phyloP scores from a whole-genome alignment of 2,888 invertebrate genomes.

The Escarpia spicata region DNA sequence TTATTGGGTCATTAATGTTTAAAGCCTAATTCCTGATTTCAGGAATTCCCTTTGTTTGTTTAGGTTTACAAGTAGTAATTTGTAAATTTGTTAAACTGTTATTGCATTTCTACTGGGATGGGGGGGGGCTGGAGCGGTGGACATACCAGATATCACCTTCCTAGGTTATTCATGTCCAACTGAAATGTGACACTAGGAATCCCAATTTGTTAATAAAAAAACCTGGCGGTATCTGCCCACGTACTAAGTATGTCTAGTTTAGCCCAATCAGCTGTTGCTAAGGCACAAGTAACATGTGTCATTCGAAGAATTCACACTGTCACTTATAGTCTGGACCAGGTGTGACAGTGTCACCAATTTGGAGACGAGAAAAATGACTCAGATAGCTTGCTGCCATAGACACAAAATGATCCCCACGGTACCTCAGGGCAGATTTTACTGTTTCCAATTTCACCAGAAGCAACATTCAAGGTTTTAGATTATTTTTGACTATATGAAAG shows the following conservation, averaged over 20 bases:
- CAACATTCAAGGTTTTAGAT: no score
- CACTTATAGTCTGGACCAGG: not conserved
- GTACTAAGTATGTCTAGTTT: not conserved
- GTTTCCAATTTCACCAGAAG: not conserved
- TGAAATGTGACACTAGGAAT: slow-evolving; percentile 4
- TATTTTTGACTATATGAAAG: no score
- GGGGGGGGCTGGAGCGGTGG: not conserved
- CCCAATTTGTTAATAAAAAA: not conserved
- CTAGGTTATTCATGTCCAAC: not conserved
- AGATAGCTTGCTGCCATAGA: not conserved
- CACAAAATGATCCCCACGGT: not conserved
- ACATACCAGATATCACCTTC: not conserved
- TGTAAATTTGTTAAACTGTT: no score
- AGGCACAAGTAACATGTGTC: not conserved
- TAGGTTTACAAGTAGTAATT: no score
- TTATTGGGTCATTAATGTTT: no score
- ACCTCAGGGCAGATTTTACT: not conserved
- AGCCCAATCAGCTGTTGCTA: not conserved
- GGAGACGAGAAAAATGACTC: not conserved
- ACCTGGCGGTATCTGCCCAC: not conserved
- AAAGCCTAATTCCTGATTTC: no score
- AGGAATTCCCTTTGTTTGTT: no score
- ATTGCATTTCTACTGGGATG: not conserved
- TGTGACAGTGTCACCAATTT: not conserved
- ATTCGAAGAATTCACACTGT: not conserved